A percentile compares a stretch with the other conserved stretches of the same genome.
phyloP scores from a whole-genome alignment of 2,113 vertebrate species.

The Chroicocephalus ridibundus region DNA sequence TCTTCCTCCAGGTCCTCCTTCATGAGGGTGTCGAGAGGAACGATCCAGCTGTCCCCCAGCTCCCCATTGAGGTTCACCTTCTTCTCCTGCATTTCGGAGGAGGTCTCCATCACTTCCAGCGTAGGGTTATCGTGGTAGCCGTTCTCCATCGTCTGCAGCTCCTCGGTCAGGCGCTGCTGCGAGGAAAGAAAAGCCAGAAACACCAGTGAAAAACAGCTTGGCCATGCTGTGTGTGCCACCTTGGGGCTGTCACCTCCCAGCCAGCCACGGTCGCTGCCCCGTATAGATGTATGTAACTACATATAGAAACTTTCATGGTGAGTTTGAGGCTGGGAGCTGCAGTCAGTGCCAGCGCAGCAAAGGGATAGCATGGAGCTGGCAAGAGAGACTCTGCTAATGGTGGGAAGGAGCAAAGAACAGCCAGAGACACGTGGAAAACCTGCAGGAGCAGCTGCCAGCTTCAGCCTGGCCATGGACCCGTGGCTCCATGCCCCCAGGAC shows the following conservation, averaged over 20 bases:
- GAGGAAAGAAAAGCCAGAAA: background rate
- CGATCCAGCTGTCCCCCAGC: slow-evolving; percentile 97
- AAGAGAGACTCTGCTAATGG: background rate
- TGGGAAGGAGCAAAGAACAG: background rate
- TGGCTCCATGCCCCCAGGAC: background rate
- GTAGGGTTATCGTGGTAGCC: slow-evolving; percentile 98
- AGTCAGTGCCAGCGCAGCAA: background rate
- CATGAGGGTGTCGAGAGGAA: slow-evolving; percentile 89
- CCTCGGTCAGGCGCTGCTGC: slow-evolving; percentile 92
- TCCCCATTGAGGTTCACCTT: slow-evolving; percentile 86
- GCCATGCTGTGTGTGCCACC: background rate
- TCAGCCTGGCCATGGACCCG: background rate
- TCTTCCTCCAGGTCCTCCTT: slow-evolving; percentile 90
- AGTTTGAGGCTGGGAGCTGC: background rate
- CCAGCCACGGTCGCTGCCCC: background rate
- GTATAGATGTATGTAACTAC: rapidly evolving
- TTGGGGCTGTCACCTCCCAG: background rate
- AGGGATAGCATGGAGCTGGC: background rate
- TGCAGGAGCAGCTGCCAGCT: background rate
- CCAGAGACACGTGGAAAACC: background rate
- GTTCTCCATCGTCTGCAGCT: slow-evolving; percentile 94
- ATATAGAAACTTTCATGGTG: rapidly evolving
- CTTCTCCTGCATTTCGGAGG: slow-evolving; percentile 94
- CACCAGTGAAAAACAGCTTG: background rate
- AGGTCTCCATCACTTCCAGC: slow-evolving; percentile 95